Evolutionary conservation across 2,113 vertebrate genomes (phyloP).

Genomic region (Indri indri): DNA sequence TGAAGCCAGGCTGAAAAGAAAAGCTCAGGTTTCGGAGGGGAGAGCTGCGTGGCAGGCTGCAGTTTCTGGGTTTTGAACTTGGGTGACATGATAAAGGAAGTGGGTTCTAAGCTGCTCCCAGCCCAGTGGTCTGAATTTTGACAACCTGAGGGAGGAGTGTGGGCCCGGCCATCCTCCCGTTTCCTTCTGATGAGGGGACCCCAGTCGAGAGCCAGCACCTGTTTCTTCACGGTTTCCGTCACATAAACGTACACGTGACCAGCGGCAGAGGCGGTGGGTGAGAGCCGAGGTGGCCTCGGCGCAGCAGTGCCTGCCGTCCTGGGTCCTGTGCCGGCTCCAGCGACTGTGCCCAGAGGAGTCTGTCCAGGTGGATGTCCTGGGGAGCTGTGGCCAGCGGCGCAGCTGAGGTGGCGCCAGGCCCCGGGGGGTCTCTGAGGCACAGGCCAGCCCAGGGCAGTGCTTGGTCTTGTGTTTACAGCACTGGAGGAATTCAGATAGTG

Average conservation of each 20-base stretch:
- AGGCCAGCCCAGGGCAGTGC: too few relatives aligned
- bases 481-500: background rate
- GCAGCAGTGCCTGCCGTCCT: background rate
- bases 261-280: background rate
- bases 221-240: background rate
- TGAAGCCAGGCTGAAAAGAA: background rate
- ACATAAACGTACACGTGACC: background rate
- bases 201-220: background rate
- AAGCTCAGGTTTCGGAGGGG: fast-evolving
- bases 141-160: background rate
- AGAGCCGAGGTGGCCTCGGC: background rate
- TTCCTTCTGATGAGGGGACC: background rate
- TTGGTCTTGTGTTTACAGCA: background rate
- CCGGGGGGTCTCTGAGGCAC: background rate
- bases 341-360: background rate
- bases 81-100: background rate
- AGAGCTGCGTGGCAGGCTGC: fast-evolving
- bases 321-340: background rate
- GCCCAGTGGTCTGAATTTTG: background rate
- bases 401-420: background rate
- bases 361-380: background rate
- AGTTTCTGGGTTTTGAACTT: background rate
- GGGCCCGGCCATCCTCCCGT: fast-evolving
- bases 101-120: fast-evolving
- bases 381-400: background rate